These are phyloP conservation scores for Cygnus buccinator DNA, from an alignment of 2,113 vertebrate genomes.

Conservation along the genomic window DNA sequence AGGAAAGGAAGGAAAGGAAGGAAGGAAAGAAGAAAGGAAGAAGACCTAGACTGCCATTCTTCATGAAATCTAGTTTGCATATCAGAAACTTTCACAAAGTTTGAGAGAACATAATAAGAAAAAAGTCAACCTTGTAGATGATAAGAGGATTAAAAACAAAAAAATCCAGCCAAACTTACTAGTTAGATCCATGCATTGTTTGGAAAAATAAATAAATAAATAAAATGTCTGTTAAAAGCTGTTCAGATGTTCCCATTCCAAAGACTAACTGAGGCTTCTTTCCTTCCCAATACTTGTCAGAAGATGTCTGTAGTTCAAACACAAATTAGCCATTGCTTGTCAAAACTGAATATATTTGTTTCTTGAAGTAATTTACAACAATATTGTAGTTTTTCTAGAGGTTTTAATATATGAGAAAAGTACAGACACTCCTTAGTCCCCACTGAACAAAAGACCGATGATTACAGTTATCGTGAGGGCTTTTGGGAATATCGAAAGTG, in stretches of 20 bases:
- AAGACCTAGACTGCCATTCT: not conserved
- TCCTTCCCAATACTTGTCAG: not conserved
- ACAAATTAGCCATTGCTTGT: not conserved
- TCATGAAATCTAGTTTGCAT: not conserved
- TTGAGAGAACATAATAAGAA: not conserved
- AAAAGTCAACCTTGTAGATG: not conserved
- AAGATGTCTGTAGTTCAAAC: not conserved
- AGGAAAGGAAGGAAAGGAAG: not conserved
- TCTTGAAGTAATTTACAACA: not conserved
- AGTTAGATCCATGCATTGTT: not conserved
- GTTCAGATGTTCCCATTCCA: not conserved
- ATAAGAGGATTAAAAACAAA: not conserved
- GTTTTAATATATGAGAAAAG: not conserved
- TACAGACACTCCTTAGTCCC: not conserved
- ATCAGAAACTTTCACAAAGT: not conserved
- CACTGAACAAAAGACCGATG: not conserved
- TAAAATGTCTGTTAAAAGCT: not conserved
- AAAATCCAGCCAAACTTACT: not conserved
- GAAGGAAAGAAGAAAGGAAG: rapidly evolving
- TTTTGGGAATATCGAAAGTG: not conserved
- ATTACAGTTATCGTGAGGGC: not conserved
- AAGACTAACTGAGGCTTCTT: not conserved
- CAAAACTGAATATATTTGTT: not conserved
- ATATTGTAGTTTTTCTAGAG: not conserved
- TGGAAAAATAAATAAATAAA: not conserved